Evolutionary conservation across 1,140 invertebrate genomes (phyloP).

Genomic region (Cydia pomonella): DNA sequence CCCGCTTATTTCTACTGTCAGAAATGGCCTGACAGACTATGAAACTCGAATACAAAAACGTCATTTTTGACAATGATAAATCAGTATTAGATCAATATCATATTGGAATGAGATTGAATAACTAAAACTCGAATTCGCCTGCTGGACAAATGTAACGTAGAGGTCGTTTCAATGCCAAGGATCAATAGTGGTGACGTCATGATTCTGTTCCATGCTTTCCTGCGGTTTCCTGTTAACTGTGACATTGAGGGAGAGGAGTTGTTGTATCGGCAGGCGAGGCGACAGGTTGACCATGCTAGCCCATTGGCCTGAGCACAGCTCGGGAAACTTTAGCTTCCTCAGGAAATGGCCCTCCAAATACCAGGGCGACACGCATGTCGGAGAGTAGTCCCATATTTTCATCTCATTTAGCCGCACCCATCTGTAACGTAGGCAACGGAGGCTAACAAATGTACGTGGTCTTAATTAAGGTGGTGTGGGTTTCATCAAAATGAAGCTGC

Average conservation of each 20-base stretch:
- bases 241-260: conserved; percentile 74
- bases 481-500: neutral
- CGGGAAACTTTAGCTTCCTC: conserved; percentile 87
- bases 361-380: conserved; percentile 88
- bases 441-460: neutral
- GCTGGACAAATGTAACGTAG: neutral
- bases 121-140: no score
- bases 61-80: no score
- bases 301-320: conserved; percentile 91
- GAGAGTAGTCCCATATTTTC: conserved; percentile 87
- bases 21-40: no score
- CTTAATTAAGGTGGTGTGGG: neutral
- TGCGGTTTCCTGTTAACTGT: conserved; percentile 77
- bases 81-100: no score
- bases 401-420: conserved; percentile 84
- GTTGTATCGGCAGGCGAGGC: conserved; percentile 83
- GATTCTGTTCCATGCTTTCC: conserved; percentile 70
- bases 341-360: conserved; percentile 85
- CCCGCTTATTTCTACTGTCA: no score
- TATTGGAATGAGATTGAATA: no score
- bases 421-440: conserved; percentile 73
- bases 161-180: conserved; percentile 56
- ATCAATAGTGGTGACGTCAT: conserved; percentile 59
- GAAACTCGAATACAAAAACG: no score
- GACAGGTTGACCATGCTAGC: conserved; percentile 90